Conservation (phyloP, 2,888 invertebrate species). For the Macrosiphum euphorbiae region DNA sequence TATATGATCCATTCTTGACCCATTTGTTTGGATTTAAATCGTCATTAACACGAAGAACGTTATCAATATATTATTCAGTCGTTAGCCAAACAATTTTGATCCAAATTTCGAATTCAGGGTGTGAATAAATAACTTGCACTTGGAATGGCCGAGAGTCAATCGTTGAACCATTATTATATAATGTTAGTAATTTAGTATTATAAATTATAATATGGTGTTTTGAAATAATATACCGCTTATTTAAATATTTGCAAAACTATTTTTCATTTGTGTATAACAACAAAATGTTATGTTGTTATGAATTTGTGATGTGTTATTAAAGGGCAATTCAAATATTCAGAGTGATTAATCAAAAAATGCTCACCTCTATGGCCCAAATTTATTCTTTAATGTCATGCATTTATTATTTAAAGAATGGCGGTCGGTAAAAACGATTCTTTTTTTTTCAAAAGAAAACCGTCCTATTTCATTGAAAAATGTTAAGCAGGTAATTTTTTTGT, state of each 20-base stretch:
- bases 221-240: background rate
- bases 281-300: background rate
- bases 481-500: background rate
- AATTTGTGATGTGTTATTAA: background rate
- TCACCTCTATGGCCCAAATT: background rate
- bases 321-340: background rate
- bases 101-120: too few relatives aligned
- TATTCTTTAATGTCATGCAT: background rate
- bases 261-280: background rate
- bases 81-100: too few relatives aligned
- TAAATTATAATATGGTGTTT: background rate
- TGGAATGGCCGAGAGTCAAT: too few relatives aligned
- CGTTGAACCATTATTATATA: background rate
- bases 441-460: background rate
- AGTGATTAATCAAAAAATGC: background rate
- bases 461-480: background rate
- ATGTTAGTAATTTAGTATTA: background rate
- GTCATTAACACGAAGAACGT: too few relatives aligned
- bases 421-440: background rate
- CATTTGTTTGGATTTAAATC: conserved; percentile 12
- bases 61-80: too few relatives aligned
- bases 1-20: background rate
- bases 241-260: background rate
- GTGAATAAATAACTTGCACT: too few relatives aligned
- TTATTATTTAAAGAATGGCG: background rate